Percentiles rank a stretch among this genome's conserved stretches.
These are phyloP conservation scores for Zoanthus sociatus DNA, from an alignment of 92 coral and sea anemone species.

Conservation along the genomic window DNA sequence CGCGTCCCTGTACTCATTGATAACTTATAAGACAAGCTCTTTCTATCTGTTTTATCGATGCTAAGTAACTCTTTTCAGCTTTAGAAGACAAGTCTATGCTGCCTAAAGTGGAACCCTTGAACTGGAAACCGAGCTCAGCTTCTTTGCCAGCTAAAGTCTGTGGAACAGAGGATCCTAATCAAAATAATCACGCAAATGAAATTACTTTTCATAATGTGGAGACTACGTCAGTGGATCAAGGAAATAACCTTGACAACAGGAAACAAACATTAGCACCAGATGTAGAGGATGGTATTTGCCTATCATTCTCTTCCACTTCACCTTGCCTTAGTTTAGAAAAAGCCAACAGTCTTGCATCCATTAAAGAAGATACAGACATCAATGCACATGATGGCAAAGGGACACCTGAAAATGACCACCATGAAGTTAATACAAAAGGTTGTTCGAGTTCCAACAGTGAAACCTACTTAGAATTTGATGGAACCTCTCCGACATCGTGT, in stretches of 20 bases:
- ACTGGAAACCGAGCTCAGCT: background rate
- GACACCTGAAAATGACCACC: background rate
- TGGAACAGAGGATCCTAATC: background rate
- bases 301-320: background rate
- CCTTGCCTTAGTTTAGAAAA: background rate
- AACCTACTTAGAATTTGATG: background rate
- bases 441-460: background rate
- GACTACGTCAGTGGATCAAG: background rate
- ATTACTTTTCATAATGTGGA: background rate
- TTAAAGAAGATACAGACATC: background rate
- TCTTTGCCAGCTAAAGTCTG: background rate
- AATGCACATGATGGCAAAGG: background rate
- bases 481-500: background rate
- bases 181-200: background rate
- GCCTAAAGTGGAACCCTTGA: background rate
- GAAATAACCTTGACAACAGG: background rate
- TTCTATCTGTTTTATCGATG: background rate
- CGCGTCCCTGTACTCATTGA: background rate
- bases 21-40: background rate
- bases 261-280: background rate
- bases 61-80: slow-evolving; percentile 8
- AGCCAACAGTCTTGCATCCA: background rate
- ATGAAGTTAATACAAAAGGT: background rate
- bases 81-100: background rate
- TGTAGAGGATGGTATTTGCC: background rate